A percentile compares a stretch with the other conserved stretches of the same genome.
Conservation (phyloP, 2,113 vertebrate genomes). For the Echinops telfairi region DNA sequence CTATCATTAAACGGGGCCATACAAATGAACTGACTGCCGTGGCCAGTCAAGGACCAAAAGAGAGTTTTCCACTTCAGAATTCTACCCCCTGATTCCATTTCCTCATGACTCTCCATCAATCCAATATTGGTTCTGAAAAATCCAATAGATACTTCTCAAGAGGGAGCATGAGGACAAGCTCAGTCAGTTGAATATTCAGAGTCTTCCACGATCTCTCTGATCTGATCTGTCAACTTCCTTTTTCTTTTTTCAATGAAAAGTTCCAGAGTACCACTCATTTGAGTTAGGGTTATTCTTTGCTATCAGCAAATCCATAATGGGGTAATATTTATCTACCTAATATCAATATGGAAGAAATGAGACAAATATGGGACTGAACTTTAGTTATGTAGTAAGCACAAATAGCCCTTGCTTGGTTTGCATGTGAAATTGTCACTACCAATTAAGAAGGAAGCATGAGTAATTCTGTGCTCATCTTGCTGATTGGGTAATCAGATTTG, state of each 20-base stretch:
- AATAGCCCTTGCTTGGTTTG: too few relatives aligned
- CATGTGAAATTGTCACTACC: not conserved
- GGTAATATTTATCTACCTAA: not conserved
- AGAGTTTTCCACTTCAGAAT: not conserved
- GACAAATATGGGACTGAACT: too few relatives aligned
- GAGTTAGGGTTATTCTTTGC: not conserved
- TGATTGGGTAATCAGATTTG: not conserved
- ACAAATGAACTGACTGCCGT: not conserved
- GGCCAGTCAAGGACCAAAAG: not conserved
- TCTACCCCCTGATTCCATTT: not conserved
- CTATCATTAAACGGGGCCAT: not conserved
- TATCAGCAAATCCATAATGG: not conserved
- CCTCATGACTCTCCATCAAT: not conserved
- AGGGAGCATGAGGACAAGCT: not conserved
- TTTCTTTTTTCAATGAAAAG: not conserved
- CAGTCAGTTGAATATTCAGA: not conserved
- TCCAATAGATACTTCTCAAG: not conserved
- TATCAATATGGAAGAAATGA: too few relatives aligned
- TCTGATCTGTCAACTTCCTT: not conserved
- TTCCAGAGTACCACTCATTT: conserved; percentile 10
- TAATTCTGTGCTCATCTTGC: not conserved
- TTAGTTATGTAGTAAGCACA: too few relatives aligned
- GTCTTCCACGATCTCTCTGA: not conserved
- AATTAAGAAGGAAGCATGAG: not conserved
- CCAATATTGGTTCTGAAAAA: conserved; percentile 11